Percentiles rank a stretch among this genome's conserved stretches.
Evolutionary conservation across 2,888 invertebrate genomes (phyloP).

Genomic region (Abrostola tripartita): DNA sequence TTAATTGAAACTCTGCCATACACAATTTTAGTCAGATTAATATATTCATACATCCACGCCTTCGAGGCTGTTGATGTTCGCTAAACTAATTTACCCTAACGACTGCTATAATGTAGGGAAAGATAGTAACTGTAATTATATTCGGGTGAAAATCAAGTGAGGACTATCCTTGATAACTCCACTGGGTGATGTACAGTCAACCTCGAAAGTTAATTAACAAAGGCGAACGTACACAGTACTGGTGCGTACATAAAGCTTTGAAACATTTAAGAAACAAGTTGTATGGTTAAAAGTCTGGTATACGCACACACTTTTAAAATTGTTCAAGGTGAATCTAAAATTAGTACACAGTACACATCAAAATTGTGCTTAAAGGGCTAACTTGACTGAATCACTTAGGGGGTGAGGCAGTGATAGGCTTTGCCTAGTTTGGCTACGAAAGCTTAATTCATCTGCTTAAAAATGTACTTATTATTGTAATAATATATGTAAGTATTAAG

Average conservation of each 20-base stretch:
- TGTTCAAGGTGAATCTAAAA: no score
- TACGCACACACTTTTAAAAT: no score
- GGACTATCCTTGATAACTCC: slow-evolving; percentile 49
- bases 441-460: no score
- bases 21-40: slow-evolving; percentile 35
- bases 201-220: slow-evolving; percentile 54
- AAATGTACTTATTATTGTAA: no score
- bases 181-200: slow-evolving; percentile 44
- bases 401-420: no score
- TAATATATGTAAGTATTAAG: no score
- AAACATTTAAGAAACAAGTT: neutral
- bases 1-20: slow-evolving; percentile 19
- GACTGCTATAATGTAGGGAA: slow-evolving; percentile 54
- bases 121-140: slow-evolving; percentile 60
- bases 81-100: slow-evolving; percentile 63
- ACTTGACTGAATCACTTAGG: no score
- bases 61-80: slow-evolving; percentile 48
- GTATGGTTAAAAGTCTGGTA: neutral
- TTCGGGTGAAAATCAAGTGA: slow-evolving; percentile 58
- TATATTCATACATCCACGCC: slow-evolving; percentile 42
- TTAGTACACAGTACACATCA: no score
- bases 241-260: neutral
- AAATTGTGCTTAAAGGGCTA: no score
- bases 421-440: no score
- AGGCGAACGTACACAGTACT: slow-evolving; percentile 21